phyloP scores from a whole-genome alignment of 2,113 vertebrate species.

The Brachionichthys hirsutus region DNA sequence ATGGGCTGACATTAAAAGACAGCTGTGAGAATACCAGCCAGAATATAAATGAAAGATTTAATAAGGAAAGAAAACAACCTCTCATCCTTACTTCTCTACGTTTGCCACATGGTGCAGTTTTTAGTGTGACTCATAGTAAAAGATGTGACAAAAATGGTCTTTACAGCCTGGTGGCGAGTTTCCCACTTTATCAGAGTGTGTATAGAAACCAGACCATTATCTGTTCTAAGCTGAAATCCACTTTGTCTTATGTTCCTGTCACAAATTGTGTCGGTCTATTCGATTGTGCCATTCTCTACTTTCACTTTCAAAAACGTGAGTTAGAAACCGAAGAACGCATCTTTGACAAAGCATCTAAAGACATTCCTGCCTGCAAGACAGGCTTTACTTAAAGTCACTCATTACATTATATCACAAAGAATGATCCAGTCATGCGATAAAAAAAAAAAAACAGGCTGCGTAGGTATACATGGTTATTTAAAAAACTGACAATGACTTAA shows the following conservation, averaged over 20 bases:
- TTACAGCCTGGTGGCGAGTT: conserved; percentile 1
- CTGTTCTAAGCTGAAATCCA: not conserved
- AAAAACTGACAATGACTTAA: conserved; percentile 20
- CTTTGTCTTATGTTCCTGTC: not conserved
- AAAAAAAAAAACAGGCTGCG: conserved; percentile 14
- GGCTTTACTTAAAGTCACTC: conserved; percentile 2
- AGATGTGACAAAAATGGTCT: conserved; percentile 8
- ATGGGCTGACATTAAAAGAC: conserved; percentile 22
- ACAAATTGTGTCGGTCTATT: no score
- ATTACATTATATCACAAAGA: conserved; percentile 24
- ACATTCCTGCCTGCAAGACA: conserved; percentile 12
- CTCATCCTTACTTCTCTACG: not conserved
- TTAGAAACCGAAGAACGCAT: conserved; percentile 22
- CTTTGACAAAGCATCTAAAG: conserved; percentile 7
- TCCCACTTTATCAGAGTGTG: not conserved
- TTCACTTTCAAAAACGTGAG: no score
- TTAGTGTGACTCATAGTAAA: conserved; percentile 18
- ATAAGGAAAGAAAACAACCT: not conserved
- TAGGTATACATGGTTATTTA: conserved; percentile 16
- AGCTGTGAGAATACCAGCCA: conserved; percentile 6
- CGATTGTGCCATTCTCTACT: no score
- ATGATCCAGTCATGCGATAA: conserved; percentile 12
- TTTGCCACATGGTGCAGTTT: conserved; percentile 21
- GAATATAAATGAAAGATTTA: conserved; percentile 24
- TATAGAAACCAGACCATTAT: not conserved